These are phyloP conservation scores for Hesperia comma DNA, from an alignment of 2,888 invertebrate species.

Conservation along the genomic window DNA sequence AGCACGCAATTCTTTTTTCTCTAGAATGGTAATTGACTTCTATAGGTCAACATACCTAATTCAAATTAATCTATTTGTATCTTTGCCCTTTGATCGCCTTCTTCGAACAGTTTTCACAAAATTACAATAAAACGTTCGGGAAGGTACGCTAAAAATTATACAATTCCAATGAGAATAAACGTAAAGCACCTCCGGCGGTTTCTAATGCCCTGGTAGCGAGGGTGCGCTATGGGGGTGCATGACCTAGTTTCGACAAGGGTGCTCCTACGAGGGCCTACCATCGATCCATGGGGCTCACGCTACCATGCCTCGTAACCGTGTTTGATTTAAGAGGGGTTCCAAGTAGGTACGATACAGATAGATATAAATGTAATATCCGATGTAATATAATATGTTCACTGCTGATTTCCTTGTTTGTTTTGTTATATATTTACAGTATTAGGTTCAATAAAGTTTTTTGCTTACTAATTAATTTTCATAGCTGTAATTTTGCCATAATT, in stretches of 20 bases:
- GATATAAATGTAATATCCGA: neutral
- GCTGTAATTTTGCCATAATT: no score
- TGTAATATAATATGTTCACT: no score
- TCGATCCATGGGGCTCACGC: slow-evolving; percentile 67
- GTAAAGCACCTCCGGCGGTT: slow-evolving; percentile 43
- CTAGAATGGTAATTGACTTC: no score
- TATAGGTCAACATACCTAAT: no score
- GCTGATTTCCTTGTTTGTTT: no score
- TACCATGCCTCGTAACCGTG: slow-evolving; percentile 39
- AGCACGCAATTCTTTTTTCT: no score
- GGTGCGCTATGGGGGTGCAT: slow-evolving; percentile 66
- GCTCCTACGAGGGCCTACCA: slow-evolving; percentile 63
- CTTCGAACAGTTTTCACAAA: no score
- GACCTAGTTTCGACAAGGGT: slow-evolving; percentile 76
- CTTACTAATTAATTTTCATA: no score
- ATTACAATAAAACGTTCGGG: neutral
- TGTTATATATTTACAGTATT: no score
- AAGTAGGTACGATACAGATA: neutral
- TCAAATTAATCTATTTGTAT: no score
- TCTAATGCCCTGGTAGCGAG: slow-evolving; percentile 65
- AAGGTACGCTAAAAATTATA: neutral
- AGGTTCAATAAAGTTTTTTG: no score
- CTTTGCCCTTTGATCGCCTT: no score
- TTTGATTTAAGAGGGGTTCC: slow-evolving; percentile 32
- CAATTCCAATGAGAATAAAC: slow-evolving; percentile 46